Conservation (phyloP, 2,888 invertebrate genomes). For the Sinelater perroti region DNA sequence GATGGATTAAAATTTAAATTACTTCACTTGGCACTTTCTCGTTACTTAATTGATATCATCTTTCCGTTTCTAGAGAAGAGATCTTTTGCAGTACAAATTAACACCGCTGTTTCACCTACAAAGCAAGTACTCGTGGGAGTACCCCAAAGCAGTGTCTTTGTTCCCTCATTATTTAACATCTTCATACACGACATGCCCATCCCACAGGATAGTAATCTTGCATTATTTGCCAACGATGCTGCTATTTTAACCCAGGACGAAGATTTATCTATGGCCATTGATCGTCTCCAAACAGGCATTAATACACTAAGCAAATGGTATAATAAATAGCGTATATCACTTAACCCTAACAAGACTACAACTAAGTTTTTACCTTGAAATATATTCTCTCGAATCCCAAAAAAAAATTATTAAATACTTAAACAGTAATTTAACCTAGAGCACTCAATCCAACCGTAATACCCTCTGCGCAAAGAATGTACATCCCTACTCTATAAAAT, state of each 20-base stretch:
- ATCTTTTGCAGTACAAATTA: not conserved
- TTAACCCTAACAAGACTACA: not conserved
- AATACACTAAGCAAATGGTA: conserved; percentile 1
- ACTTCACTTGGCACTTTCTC: not conserved
- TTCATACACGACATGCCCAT: conserved; percentile 1
- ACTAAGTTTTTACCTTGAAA: not conserved
- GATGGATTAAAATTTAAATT: not conserved
- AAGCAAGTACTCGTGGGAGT: not conserved
- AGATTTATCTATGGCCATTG: not conserved
- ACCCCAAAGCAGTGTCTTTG: conserved; percentile 2
- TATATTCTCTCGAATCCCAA: too few species aligned
- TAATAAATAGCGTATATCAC: not conserved
- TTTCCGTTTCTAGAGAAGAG: conserved; percentile 3
- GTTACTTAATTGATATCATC: not conserved
- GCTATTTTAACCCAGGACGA: not conserved
- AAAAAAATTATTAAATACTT: too few species aligned
- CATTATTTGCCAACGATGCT: conserved; percentile 1
- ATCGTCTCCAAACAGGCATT: conserved; percentile 1
- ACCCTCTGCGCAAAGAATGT: too few species aligned
- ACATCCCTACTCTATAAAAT: too few species aligned
- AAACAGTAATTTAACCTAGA: too few species aligned
- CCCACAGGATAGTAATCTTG: not conserved
- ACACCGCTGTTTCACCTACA: not conserved
- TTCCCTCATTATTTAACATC: conserved; percentile 4
- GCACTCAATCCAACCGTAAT: too few species aligned